Conservation (phyloP, 2,113 vertebrate species). For the Dasyornis broadbenti region DNA sequence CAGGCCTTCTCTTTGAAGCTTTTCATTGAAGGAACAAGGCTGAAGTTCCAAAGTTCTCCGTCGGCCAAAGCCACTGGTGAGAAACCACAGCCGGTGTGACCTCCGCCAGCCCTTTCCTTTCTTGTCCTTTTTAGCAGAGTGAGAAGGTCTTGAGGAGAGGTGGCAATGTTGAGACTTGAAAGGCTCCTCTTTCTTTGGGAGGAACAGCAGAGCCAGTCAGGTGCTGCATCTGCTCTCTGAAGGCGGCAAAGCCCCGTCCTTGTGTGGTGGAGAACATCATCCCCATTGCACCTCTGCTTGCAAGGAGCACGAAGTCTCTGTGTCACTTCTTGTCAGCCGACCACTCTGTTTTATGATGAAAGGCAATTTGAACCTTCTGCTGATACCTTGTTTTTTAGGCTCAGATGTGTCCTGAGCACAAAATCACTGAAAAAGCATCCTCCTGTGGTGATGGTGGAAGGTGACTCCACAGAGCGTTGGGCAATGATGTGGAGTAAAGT, state of each 20-base stretch:
- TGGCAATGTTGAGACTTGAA: background rate
- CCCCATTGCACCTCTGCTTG: background rate
- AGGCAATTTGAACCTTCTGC: background rate
- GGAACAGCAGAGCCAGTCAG: background rate
- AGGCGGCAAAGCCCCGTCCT: background rate
- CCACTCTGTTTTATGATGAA: background rate
- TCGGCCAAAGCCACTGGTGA: background rate
- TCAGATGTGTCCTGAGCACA: background rate
- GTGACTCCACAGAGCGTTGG: fast-evolving
- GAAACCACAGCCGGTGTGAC: background rate
- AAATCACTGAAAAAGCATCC: background rate
- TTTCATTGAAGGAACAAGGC: background rate
- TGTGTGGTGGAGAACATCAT: background rate
- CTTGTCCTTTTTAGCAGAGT: background rate
- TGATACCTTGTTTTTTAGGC: background rate
- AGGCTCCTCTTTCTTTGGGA: background rate
- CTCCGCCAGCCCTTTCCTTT: background rate
- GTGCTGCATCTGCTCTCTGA: background rate
- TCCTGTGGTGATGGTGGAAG: background rate
- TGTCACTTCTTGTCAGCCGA: background rate
- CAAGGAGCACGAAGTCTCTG: background rate
- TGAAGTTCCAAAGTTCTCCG: background rate
- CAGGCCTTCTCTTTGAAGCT: background rate
- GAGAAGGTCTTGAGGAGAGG: background rate
- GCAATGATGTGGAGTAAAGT: too few species aligned